Evolutionary conservation across 1,140 invertebrate species (phyloP).

Genomic region (Globodera rostochiensis): DNA sequence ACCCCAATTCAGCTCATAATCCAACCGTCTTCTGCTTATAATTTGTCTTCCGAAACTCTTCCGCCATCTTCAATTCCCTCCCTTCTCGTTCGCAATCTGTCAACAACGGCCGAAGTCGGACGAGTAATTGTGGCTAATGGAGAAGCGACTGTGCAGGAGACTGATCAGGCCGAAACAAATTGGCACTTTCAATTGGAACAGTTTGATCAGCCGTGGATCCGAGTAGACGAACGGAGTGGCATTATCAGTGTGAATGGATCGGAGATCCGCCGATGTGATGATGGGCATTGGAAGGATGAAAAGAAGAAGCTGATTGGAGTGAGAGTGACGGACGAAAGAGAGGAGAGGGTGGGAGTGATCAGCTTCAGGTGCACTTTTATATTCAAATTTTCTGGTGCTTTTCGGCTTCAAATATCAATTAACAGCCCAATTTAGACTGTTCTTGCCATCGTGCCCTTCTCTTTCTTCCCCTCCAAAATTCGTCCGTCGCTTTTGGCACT

Average conservation of each 20-base stretch:
- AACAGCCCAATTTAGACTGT: background rate
- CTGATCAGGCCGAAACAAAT: background rate
- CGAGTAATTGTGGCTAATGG: background rate
- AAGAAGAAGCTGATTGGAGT: slow-evolving; percentile 1
- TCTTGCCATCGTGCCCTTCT: background rate
- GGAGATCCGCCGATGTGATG: background rate
- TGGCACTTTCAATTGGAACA: background rate
- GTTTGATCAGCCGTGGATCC: background rate
- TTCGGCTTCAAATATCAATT: too few relatives aligned
- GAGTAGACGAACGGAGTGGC: slow-evolving; percentile 5
- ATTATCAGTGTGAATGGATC: background rate
- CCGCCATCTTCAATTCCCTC: background rate
- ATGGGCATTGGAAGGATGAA: background rate
- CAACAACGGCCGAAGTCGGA: background rate
- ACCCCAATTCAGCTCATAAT: background rate
- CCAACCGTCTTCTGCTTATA: background rate
- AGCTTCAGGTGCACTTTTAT: background rate
- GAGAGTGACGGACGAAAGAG: background rate
- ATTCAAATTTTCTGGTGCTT: background rate
- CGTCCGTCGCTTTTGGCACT: background rate
- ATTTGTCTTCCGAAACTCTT: background rate
- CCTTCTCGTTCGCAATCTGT: background rate
- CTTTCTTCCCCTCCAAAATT: background rate
- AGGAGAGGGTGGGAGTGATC: background rate
- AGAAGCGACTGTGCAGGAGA: background rate